Evolutionary conservation across 1,140 invertebrate species (phyloP).

Genomic region (Dryas iulia): DNA sequence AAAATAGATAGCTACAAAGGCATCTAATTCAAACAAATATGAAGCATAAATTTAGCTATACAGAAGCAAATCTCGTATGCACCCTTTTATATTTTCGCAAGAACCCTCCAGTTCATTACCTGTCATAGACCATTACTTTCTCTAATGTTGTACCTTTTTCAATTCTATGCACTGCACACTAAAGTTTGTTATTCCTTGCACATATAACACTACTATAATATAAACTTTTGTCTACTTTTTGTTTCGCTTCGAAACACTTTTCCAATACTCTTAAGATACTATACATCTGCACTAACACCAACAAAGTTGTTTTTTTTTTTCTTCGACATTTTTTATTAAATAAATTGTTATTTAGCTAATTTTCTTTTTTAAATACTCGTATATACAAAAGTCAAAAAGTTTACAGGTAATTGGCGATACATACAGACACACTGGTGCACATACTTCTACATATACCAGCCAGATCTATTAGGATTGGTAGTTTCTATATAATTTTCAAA

Average conservation of each 20-base stretch:
- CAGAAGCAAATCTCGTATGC: slow-evolving; percentile 48
- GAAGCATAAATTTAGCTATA: slow-evolving; percentile 30
- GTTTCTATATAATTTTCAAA: slow-evolving; percentile 35
- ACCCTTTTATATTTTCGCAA: slow-evolving; percentile 51
- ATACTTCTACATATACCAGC: slow-evolving; percentile 79
- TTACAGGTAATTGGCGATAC: slow-evolving; percentile 49
- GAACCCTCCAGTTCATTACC: slow-evolving; percentile 52
- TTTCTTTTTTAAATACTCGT: no score
- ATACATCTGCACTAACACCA: slow-evolving; percentile 57
- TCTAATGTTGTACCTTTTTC: slow-evolving; percentile 59
- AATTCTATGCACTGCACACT: slow-evolving; percentile 74
- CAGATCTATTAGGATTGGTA: slow-evolving; percentile 58
- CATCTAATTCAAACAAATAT: slow-evolving; percentile 36
- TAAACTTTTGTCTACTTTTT: slow-evolving; percentile 61
- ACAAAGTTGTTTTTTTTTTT: slow-evolving; percentile 47
- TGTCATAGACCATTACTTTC: slow-evolving; percentile 61
- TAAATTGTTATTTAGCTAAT: slow-evolving; percentile 34
- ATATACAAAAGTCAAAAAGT: slow-evolving; percentile 19
- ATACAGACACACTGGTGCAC: slow-evolving; percentile 70
- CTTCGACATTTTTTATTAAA: slow-evolving; percentile 36
- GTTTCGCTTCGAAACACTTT: slow-evolving; percentile 66
- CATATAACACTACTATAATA: slow-evolving; percentile 59
- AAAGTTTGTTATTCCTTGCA: slow-evolving; percentile 74
- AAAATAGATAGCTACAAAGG: neutral
- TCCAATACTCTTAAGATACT: slow-evolving; percentile 51